phyloP scores from a whole-genome alignment of 1,140 invertebrate genomes.

The Zaprionus gabonicus region DNA sequence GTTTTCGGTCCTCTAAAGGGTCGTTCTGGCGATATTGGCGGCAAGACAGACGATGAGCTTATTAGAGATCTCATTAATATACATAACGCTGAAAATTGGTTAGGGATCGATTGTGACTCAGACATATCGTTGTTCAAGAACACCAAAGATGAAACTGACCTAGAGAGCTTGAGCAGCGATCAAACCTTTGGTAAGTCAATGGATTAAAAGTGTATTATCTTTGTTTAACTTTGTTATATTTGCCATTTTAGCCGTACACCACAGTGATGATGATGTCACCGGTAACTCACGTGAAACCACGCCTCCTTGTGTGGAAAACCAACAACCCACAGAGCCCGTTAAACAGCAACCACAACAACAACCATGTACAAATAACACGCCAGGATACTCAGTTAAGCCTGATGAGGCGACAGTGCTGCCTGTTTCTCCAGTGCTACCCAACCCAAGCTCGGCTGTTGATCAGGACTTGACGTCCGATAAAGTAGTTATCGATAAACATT shows the following conservation, averaged over 20 bases:
- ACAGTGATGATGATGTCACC: slow-evolving; percentile 85
- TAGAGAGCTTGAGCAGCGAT: slow-evolving; percentile 50
- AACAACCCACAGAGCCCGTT: slow-evolving; percentile 51
- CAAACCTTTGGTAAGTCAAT: slow-evolving; percentile 66
- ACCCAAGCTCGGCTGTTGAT: slow-evolving; percentile 74
- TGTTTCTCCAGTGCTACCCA: slow-evolving; percentile 1
- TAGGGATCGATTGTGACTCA: slow-evolving; percentile 95
- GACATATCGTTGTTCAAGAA: slow-evolving; percentile 91
- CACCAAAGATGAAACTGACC: slow-evolving; percentile 87
- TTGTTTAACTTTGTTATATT: background rate
- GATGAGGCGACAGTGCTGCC: slow-evolving; percentile 6
- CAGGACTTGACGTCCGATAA: slow-evolving; percentile 91
- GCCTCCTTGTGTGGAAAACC: slow-evolving; percentile 87
- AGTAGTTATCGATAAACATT: slow-evolving; percentile 93
- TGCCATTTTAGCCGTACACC: slow-evolving; percentile 58
- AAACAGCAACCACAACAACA: slow-evolving; percentile 22
- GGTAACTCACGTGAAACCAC: slow-evolving; percentile 87
- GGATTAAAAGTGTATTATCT: background rate
- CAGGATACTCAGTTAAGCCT: slow-evolving; percentile 13
- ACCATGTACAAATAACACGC: slow-evolving; percentile 25
- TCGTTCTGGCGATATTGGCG: slow-evolving; percentile 95
- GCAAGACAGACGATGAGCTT: slow-evolving; percentile 95
- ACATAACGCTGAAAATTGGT: slow-evolving; percentile 97
- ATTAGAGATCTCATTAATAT: slow-evolving; percentile 95
- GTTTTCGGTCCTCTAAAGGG: slow-evolving; percentile 97